Conservation (phyloP, 2,888 invertebrate genomes). For the Watsonalla cultraria region DNA sequence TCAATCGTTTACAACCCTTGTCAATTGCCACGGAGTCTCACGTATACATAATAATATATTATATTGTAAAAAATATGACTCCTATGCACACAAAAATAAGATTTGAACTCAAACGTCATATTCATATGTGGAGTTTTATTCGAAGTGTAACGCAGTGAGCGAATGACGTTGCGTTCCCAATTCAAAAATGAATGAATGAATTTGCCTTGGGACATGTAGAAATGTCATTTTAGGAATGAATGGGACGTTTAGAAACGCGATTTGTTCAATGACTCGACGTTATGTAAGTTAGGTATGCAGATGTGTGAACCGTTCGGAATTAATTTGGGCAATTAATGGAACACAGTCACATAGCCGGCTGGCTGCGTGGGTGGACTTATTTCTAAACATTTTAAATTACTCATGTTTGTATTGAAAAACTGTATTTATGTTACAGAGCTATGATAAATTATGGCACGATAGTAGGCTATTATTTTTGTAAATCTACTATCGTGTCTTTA, state of each 20-base stretch:
- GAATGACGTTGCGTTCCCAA: slow-evolving; percentile 59
- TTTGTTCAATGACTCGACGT: slow-evolving; percentile 45
- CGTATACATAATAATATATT: slow-evolving; percentile 12
- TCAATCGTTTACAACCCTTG: slow-evolving; percentile 55
- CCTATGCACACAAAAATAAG: slow-evolving; percentile 3
- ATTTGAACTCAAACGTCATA: background rate
- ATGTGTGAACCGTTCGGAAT: slow-evolving; percentile 18
- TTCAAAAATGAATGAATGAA: slow-evolving; percentile 58
- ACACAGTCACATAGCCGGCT: slow-evolving; percentile 21
- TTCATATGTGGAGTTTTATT: slow-evolving; percentile 12
- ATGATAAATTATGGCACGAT: background rate
- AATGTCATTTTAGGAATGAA: slow-evolving; percentile 25
- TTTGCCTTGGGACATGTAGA: slow-evolving; percentile 41
- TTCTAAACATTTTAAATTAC: slow-evolving; percentile 2
- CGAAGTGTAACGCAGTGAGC: slow-evolving; percentile 34
- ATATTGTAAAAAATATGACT: slow-evolving; percentile 1
- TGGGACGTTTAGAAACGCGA: slow-evolving; percentile 24
- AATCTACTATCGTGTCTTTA: background rate
- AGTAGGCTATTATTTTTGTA: background rate
- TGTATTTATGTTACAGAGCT: background rate
- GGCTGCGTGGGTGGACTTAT: slow-evolving; percentile 12
- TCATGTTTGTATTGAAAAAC: background rate
- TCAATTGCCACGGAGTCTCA: slow-evolving; percentile 34
- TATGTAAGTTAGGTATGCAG: slow-evolving; percentile 31
- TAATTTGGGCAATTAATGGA: slow-evolving; percentile 19